Base-by-base conservation (phyloP, 1,140 invertebrate species). In the Philopotamus ludificatus region DNA sequence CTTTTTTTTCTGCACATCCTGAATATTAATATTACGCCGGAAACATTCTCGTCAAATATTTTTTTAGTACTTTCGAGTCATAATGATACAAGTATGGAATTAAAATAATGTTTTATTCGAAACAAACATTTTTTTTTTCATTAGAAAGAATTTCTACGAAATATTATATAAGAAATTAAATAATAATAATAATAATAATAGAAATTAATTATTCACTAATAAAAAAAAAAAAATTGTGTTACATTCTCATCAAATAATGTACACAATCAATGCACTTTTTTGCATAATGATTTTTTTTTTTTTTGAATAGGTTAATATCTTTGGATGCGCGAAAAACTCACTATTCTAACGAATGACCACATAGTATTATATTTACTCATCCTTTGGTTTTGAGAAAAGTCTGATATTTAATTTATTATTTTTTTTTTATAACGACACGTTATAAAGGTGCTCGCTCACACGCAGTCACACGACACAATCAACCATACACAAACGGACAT, bases 341-440 rank as follows among this genome's bases (percentile, higher is more conserved):
- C 18, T 47, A 47, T 16, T 20, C 44, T 47, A 47, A 47, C 12
- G 28, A 34, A 47, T 16, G 10, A 47, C 18, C 18, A 9, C 44
- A 16, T 47, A 47, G 44, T 4, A 47, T 15, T 39, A 39, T n/a
- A 39, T 39, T 39, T 47, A 47, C 18, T 47, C 44, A 16, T 47
- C 44, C 44, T 47, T 47, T 47, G 44, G 44, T 47, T 47, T 47
- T 47, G 44, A 47, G n/a, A 34, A 34, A 34, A 34, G 28, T 34
- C 28, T 34, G 28, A 34, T 34, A 34, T 7, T 7, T 34, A 34
- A 7, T 7, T 34, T 7, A 7, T 4, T 34, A 34, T 34, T 7
- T 34, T 7, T 34, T 7, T 34, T 34, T 34, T 34, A 4, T 47
- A 15, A 4, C 18, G 44, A 15, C 10, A 47, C 18, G 28, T 20